A percentile compares a stretch with the other conserved stretches of the same genome.
These are phyloP conservation scores for Megaceryle maxima DNA, from an alignment of 2,113 vertebrate genomes.

Conservation along the genomic window DNA sequence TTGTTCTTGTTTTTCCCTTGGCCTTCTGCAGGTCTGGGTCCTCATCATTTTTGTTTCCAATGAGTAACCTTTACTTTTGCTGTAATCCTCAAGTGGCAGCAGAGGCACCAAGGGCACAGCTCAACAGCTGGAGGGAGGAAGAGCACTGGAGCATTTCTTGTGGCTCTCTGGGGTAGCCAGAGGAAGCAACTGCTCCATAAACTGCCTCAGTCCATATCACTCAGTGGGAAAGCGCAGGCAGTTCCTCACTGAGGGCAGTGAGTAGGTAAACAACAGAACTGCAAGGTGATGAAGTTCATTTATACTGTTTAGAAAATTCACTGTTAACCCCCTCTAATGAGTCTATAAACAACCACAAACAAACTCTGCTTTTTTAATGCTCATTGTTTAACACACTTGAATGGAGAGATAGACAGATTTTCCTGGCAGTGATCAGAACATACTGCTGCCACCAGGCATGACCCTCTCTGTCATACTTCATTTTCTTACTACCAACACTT, in stretches of 20 bases:
- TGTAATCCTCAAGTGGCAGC: not conserved
- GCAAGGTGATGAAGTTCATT: not conserved
- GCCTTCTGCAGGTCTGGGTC: not conserved
- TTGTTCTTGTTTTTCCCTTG: not conserved
- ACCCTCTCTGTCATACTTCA: not conserved
- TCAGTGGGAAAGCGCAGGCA: accelerated
- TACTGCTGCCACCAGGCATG: not conserved
- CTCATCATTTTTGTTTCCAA: not conserved
- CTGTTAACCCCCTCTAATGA: not conserved
- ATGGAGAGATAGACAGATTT: not conserved
- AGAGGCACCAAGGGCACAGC: not conserved
- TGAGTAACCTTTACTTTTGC: not conserved
- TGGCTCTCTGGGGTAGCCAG: not conserved
- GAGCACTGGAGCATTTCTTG: accelerated
- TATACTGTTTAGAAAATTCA: not conserved
- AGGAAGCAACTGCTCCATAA: not conserved
- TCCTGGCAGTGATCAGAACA: not conserved
- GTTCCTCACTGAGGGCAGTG: accelerated
- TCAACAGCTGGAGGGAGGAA: accelerated
- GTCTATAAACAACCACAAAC: not conserved
- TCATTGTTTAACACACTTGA: not conserved
- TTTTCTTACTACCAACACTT: not conserved
- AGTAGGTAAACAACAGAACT: not conserved
- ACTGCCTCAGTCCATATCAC: not conserved
- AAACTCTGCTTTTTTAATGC: not conserved